phyloP scores from a whole-genome alignment of 1,140 invertebrate species.

The Neotoxoptera formosana region DNA sequence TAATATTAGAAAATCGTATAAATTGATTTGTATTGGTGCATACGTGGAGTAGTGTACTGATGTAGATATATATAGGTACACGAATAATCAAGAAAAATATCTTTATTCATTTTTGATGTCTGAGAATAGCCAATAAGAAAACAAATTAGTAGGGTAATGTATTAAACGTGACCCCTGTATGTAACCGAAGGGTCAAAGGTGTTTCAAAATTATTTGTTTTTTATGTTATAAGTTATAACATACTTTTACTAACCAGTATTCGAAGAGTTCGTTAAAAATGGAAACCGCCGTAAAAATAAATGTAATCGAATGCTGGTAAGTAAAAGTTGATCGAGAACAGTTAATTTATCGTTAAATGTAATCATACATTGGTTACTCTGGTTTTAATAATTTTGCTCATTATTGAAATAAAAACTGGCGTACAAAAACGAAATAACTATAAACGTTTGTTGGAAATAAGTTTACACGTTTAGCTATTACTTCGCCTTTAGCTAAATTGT shows the following conservation, averaged over 20 bases:
- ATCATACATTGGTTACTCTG: constrained; percentile 20
- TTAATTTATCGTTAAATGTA: constrained; percentile 35
- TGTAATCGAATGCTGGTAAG: neutral
- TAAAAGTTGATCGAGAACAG: constrained; percentile 43
- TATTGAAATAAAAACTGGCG: constrained; percentile 35
- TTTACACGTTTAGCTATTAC: neutral
- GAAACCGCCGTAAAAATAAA: constrained; percentile 38
- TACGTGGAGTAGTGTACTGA: too few species aligned
- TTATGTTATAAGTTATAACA: constrained; percentile 33
- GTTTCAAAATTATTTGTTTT: constrained; percentile 48
- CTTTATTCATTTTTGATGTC: constrained; percentile 31
- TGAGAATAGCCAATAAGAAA: neutral
- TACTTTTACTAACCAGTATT: constrained; percentile 54
- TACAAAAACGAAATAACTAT: neutral
- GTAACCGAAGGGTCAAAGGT: constrained; percentile 35
- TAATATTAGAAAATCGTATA: neutral
- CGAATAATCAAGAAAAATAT: neutral
- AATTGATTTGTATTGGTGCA: neutral
- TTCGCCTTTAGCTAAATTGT: neutral
- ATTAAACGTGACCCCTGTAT: constrained; percentile 30
- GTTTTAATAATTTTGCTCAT: constrained; percentile 25
- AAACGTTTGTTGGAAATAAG: neutral
- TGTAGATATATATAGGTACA: too few species aligned
- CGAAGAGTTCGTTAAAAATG: constrained; percentile 36
- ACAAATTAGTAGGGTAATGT: constrained; percentile 32